phyloP scores from a whole-genome alignment of 2,888 invertebrate species.

The Sarcophaga variegata region DNA sequence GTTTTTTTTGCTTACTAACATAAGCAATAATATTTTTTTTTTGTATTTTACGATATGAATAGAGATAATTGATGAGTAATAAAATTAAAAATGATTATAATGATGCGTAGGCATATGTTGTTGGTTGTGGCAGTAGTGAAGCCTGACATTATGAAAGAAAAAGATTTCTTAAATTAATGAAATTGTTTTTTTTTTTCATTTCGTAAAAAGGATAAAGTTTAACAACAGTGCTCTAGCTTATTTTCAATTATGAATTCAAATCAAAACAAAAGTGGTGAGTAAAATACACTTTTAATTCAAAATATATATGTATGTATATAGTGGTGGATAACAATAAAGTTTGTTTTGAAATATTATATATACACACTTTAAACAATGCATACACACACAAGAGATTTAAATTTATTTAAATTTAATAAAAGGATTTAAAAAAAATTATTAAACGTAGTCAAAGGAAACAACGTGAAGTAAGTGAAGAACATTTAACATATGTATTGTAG shows the following conservation, averaged over 20 bases:
- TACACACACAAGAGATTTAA: conserved; percentile 28
- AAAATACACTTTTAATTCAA: background rate
- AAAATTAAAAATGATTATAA: too few relatives aligned
- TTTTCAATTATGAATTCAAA: conserved; percentile 22
- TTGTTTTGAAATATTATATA: conserved; percentile 42
- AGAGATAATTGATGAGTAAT: too few relatives aligned
- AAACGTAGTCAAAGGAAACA: conserved; percentile 49
- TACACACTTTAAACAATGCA: conserved; percentile 54
- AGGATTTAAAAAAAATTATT: conserved; percentile 26
- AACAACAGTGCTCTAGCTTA: conserved; percentile 51
- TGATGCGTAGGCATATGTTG: too few relatives aligned
- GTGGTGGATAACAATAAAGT: conserved; percentile 26
- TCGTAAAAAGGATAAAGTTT: conserved; percentile 9
- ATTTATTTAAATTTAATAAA: conserved; percentile 16
- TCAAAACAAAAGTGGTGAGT: conserved; percentile 12
- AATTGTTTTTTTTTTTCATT: background rate
- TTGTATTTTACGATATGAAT: too few relatives aligned
- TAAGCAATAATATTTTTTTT: background rate
- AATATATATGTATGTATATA: background rate
- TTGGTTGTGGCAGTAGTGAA: conserved; percentile 2
- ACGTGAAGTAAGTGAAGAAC: conserved; percentile 41
- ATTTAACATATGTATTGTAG: conserved; percentile 34
- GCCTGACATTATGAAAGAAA: conserved; percentile 14
- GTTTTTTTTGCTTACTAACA: background rate
- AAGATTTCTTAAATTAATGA: too few relatives aligned